Percentiles rank a stretch among this genome's conserved stretches.
These are phyloP conservation scores for Octonoba sinensis DNA, from an alignment of 2,888 invertebrate species.

Conservation along the genomic window DNA sequence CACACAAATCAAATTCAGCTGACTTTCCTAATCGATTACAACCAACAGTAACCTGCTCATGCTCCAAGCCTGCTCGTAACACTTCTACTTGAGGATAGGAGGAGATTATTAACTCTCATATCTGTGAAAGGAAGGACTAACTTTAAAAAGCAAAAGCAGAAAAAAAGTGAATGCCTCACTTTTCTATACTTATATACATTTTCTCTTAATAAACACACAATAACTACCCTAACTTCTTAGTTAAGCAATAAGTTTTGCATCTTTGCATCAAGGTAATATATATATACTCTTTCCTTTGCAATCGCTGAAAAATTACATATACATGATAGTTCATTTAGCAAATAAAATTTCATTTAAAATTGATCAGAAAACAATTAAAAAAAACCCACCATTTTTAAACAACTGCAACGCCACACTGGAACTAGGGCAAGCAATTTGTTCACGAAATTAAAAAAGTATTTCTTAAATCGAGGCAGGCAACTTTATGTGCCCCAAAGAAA, in stretches of 20 bases:
- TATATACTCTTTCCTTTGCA: not conserved
- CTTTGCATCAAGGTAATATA: too few relatives aligned
- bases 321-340: not conserved
- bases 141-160: slow-evolving; percentile 11
- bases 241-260: slow-evolving; percentile 1
- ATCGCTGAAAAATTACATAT: not conserved
- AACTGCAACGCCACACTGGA: too few relatives aligned
- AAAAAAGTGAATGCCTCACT: not conserved
- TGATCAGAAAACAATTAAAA: not conserved
- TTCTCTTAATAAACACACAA: slow-evolving; percentile 1
- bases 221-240: slow-evolving; percentile 10
- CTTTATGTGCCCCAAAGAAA: too few relatives aligned
- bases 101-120: slow-evolving; percentile 1
- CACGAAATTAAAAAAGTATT: too few relatives aligned
- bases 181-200: slow-evolving; percentile 6
- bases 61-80: not conserved
- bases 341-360: slow-evolving; percentile 1
- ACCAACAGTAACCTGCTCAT: too few relatives aligned
- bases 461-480: too few relatives aligned
- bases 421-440: too few relatives aligned
- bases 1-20: too few relatives aligned
- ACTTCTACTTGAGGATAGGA: slow-evolving; percentile 12
- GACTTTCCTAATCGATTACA: too few relatives aligned
- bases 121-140: slow-evolving; percentile 14
- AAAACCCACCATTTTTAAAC: slow-evolving; percentile 6